Conservation (phyloP, 2,113 vertebrate species). For the Eubucco bourcierii region DNA sequence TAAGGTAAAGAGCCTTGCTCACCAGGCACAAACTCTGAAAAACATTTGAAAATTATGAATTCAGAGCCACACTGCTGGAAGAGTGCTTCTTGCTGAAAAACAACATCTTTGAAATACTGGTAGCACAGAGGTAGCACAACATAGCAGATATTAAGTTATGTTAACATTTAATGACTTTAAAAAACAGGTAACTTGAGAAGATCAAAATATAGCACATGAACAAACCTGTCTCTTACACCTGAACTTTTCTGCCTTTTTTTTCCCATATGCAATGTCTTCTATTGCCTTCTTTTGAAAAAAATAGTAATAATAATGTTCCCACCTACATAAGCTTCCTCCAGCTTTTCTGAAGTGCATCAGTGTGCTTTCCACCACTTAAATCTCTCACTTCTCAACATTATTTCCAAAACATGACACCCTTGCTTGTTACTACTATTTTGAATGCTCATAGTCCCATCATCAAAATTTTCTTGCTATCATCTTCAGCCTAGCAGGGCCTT, state of each 20-base stretch:
- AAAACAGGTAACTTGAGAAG: not conserved
- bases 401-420: not conserved
- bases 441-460: not conserved
- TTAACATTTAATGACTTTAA: not conserved
- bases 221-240: not conserved
- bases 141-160: not conserved
- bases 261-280: not conserved
- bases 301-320: not conserved
- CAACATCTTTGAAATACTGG: not conserved
- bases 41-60: constrained; percentile 22
- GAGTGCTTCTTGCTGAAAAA: not conserved
- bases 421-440: not conserved
- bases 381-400: not conserved
- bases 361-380: not conserved
- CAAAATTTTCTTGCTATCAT: not conserved
- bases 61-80: not conserved
- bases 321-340: not conserved
- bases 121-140: not conserved
- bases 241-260: not conserved
- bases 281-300: not conserved
- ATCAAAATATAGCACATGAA: not conserved
- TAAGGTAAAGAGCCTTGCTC: constrained; percentile 5
- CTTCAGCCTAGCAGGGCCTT: not conserved
- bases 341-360: not conserved
- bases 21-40: not conserved